Conservation (phyloP, 1,140 invertebrate species). For the Heterodera carotae region DNA sequence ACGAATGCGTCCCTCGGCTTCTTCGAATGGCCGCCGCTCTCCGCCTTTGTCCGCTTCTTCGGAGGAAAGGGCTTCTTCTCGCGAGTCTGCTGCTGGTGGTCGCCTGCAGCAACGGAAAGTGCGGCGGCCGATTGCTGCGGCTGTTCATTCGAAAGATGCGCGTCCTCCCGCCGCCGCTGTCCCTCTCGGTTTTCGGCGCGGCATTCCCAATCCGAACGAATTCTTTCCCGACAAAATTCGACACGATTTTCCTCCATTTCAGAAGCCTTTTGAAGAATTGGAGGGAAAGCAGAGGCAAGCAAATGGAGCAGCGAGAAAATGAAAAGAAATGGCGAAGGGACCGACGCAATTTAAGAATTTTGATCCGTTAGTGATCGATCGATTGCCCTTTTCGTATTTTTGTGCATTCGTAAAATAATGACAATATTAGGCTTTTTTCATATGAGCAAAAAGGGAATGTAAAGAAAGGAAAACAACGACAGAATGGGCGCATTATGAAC, state of each 20-base stretch:
- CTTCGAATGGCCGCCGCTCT: not conserved
- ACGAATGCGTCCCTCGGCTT: not conserved
- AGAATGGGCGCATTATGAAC: constrained; percentile 12
- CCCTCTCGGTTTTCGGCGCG: not conserved
- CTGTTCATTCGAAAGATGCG: not conserved
- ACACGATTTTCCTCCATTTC: constrained; percentile 17
- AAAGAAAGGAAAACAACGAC: not conserved
- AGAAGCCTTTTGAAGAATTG: constrained; percentile 15
- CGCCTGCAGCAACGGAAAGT: too few species aligned
- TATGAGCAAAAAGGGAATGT: not conserved
- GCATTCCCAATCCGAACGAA: constrained; percentile 9
- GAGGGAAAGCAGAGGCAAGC: not conserved
- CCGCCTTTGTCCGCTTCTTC: too few species aligned
- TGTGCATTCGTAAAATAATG: not conserved
- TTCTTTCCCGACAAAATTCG: constrained; percentile 29
- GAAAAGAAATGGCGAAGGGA: not conserved
- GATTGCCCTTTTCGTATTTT: too few species aligned
- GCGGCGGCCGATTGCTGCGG: too few species aligned
- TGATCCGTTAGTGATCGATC: too few species aligned
- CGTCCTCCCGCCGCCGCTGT: not conserved
- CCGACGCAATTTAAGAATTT: too few species aligned
- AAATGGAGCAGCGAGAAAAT: not conserved
- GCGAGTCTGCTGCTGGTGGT: not conserved
- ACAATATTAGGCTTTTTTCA: not conserved
- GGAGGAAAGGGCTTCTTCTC: too few species aligned